These are phyloP conservation scores for Helarctos malayanus DNA, from an alignment of 2,797 vertebrate species.

Conservation along the genomic window DNA sequence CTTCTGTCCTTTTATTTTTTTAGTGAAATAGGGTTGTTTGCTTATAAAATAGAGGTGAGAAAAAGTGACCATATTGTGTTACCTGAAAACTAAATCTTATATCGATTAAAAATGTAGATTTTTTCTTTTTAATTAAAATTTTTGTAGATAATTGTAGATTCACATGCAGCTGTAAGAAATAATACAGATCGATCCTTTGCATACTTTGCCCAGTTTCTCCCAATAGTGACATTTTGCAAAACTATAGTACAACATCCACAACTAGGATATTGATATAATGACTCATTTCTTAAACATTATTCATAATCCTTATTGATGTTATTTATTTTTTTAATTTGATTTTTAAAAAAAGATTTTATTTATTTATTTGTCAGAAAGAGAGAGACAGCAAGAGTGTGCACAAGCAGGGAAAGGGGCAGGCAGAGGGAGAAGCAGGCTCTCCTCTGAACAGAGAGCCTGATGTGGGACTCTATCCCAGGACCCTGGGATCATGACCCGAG, in stretches of 20 bases:
- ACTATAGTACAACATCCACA: not conserved
- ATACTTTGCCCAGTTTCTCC: not conserved
- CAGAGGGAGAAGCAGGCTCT: no score
- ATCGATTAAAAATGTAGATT: not conserved
- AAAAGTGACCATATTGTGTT: not conserved
- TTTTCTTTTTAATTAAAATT: not conserved
- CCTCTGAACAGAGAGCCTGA: no score
- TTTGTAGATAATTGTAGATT: not conserved
- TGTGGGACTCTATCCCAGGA: no score
- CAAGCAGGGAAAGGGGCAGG: no score
- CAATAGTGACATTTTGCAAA: not conserved
- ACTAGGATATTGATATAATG: not conserved
- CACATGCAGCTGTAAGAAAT: not conserved
- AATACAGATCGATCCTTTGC: not conserved
- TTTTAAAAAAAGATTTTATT: no score
- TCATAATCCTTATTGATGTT: not conserved
- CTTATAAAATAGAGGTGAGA: conserved; percentile 1
- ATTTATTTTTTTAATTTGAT: not conserved
- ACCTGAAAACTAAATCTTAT: not conserved
- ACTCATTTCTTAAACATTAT: conserved; percentile 25
- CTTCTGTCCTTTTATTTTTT: not conserved
- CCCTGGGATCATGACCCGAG: no score
- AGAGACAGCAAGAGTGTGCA: no score
- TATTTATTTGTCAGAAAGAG: no score
- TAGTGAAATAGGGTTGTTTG: not conserved